phyloP scores from a whole-genome alignment of 1,140 invertebrate genomes.

The Lanistes nyassanus region DNA sequence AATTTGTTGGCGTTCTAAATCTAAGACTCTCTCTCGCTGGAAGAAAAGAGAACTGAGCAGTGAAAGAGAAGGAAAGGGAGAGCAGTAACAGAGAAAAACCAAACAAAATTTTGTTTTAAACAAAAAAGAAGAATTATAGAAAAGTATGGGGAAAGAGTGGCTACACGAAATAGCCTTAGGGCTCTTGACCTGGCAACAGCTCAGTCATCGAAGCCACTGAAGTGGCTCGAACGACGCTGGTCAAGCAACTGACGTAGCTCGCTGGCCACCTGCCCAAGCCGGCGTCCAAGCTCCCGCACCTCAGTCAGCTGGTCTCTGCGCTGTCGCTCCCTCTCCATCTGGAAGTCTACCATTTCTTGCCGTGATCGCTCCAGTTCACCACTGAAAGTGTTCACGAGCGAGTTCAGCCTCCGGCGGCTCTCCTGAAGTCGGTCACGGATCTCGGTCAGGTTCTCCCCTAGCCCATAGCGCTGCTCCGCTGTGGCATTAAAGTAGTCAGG shows the following conservation, averaged over 20 bases:
- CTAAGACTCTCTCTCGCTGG: too few species aligned
- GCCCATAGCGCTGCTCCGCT: constrained; percentile 3
- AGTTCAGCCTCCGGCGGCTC: constrained; percentile 48
- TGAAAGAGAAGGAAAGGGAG: too few species aligned
- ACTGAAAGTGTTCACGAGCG: constrained; percentile 51
- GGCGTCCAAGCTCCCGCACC: constrained; percentile 53
- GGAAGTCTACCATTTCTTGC: constrained; percentile 49
- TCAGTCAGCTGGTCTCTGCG: constrained; percentile 56
- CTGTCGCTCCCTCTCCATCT: constrained; percentile 49
- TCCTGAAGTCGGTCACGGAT: constrained; percentile 53
- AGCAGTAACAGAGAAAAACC: too few species aligned
- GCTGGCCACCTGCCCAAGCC: constrained; percentile 54
- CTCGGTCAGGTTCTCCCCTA: constrained; percentile 16
- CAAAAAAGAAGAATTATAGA: too few species aligned
- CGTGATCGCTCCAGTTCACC: constrained; percentile 51
- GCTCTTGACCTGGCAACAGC: background rate
- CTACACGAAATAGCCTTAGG: too few species aligned
- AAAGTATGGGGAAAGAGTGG: too few species aligned
- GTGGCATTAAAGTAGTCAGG: constrained; percentile 11
- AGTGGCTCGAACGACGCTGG: constrained; percentile 40
- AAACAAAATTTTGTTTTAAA: too few species aligned
- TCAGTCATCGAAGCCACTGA: constrained; percentile 11
- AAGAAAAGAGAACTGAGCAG: too few species aligned
- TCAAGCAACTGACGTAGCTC: constrained; percentile 51
- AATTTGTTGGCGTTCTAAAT: too few species aligned